A percentile compares a stretch with the other conserved stretches of the same genome.
Evolutionary conservation across 2,113 vertebrate genomes (phyloP).

Genomic region (Siniperca chuatsi): DNA sequence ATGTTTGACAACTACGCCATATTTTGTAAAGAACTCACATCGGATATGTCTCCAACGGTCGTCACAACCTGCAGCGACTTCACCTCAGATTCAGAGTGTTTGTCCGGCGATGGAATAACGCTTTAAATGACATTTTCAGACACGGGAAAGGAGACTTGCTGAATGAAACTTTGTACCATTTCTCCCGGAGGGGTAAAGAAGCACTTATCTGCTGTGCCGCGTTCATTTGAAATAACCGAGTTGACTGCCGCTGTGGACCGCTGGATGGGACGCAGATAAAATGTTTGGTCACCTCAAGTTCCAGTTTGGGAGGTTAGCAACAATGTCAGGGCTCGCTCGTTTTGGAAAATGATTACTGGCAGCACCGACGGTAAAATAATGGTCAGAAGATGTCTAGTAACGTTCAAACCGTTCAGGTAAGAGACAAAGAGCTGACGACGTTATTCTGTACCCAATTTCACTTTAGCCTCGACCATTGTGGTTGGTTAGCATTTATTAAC

Average conservation of each 20-base stretch:
- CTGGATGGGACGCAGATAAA: conserved; percentile 34
- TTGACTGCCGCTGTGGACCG: not conserved
- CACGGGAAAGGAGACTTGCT: not conserved
- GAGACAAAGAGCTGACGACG: conserved; percentile 28
- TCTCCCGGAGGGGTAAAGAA: conserved; percentile 4
- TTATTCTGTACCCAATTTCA: not conserved
- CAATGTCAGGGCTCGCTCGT: conserved; percentile 66
- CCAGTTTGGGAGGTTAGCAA: conserved; percentile 56
- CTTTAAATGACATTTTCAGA: conserved; percentile 18
- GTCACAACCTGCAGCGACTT: conserved; percentile 38
- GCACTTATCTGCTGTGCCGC: not conserved
- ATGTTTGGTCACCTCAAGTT: conserved; percentile 59
- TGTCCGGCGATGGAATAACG: conserved; percentile 9
- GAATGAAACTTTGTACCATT: conserved; percentile 60
- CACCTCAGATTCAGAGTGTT: not conserved
- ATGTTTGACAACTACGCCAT: conserved; percentile 4
- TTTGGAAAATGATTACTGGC: conserved; percentile 87
- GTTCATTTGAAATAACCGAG: not conserved
- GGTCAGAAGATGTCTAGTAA: conserved; percentile 97
- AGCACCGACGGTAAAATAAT: conserved; percentile 94
- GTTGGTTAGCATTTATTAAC: not conserved
- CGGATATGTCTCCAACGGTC: conserved; percentile 20
- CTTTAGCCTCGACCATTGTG: not conserved
- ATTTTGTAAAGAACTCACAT: not conserved
- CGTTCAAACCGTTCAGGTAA: conserved; percentile 98